phyloP scores from a whole-genome alignment of 2,113 vertebrate species.

The Martes martes region DNA sequence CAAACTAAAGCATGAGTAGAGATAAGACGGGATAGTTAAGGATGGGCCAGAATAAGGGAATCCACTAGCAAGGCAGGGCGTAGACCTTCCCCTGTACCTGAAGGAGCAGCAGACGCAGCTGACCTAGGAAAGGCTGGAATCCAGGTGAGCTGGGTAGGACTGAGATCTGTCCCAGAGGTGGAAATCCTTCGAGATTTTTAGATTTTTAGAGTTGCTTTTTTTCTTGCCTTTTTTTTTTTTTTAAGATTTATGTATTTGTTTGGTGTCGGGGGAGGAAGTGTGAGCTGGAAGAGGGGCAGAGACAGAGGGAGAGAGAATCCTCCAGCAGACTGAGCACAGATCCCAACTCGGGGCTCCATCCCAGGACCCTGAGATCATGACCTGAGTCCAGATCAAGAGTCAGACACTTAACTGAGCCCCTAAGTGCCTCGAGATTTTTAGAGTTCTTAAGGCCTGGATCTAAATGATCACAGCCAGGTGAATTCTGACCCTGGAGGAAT shows the following conservation, averaged over 20 bases:
- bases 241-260: neutral
- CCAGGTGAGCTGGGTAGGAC: neutral
- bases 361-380: neutral
- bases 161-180: neutral
- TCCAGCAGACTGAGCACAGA: neutral
- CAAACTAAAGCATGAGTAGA: neutral
- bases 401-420: neutral
- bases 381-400: neutral
- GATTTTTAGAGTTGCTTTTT: neutral
- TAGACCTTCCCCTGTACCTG: too few species aligned
- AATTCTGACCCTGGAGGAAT: neutral
- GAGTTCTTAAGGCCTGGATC: neutral
- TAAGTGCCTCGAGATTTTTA: neutral
- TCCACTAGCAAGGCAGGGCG: too few species aligned
- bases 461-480: neutral
- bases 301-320: neutral
- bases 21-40: neutral
- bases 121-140: neutral
- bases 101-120: neutral
- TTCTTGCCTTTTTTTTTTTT: neutral
- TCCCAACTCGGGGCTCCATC: neutral
- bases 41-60: neutral
- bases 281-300: neutral
- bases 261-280: neutral
- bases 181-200: neutral